These are phyloP conservation scores for Ranitomeya imitator DNA, from an alignment of 2,113 vertebrate genomes.

Conservation along the genomic window DNA sequence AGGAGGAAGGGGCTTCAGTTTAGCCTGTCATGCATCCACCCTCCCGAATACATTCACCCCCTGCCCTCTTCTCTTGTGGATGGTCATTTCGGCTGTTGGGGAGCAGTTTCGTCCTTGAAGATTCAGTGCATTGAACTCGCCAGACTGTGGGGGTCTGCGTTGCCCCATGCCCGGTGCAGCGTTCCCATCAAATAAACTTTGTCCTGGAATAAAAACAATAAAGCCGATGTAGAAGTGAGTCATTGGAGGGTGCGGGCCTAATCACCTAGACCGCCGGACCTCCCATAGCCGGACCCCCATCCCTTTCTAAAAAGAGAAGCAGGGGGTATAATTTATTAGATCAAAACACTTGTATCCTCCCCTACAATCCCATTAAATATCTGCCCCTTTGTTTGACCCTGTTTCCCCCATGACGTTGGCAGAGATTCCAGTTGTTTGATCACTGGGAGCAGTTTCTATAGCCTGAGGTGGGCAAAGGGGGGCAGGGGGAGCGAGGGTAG, in stretches of 20 bases:
- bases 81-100: slow-evolving; percentile 7
- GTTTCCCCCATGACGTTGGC: slow-evolving; percentile 26
- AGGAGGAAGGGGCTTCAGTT: slow-evolving; percentile 16
- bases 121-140: slow-evolving; percentile 46
- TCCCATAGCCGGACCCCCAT: slow-evolving; percentile 28
- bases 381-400: slow-evolving; percentile 34
- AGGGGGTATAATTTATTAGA: slow-evolving; percentile 28
- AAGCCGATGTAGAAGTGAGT: slow-evolving; percentile 56
- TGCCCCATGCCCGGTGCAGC: neutral
- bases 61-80: slow-evolving; percentile 11
- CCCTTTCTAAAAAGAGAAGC: slow-evolving; percentile 47
- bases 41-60: slow-evolving; percentile 32
- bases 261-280: slow-evolving; percentile 43
- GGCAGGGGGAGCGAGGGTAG: slow-evolving; percentile 7
- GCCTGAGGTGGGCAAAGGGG: slow-evolving; percentile 33
- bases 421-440: slow-evolving; percentile 25
- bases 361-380: slow-evolving; percentile 40
- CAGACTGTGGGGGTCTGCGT: neutral
- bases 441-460: slow-evolving; percentile 30
- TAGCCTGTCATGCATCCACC: slow-evolving; percentile 42
- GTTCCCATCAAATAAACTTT: slow-evolving; percentile 26
- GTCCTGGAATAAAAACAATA: slow-evolving; percentile 51
- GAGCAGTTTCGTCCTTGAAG: slow-evolving; percentile 29
- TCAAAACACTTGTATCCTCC: neutral
- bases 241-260: slow-evolving; percentile 48